Evolutionary conservation across 2,888 invertebrate species (phyloP), one percentile per base, ranked within the genome.

Genomic region (Melipona bicolor): DNA sequence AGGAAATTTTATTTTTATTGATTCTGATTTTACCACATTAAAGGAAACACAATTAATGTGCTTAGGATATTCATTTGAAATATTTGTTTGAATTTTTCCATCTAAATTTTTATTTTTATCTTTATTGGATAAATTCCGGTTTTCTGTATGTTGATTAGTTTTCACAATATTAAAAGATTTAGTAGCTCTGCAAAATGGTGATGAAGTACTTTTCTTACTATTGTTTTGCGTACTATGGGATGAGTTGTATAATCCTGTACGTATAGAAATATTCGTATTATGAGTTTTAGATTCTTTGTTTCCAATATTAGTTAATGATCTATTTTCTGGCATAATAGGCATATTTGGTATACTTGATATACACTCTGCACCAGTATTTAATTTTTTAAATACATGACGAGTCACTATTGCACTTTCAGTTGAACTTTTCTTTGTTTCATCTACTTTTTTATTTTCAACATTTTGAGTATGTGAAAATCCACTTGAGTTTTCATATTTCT

Each of bases 221-320:
- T 92, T 91, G 6, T 92, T 89, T n/a, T 90, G 89, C 3, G 87
- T 74, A 72, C 87, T 90, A 15, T 92, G 91, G 21, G 92, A 92
- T 4, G 94, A 92, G 86, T 94, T 92, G 52, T 94, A 94, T 2
- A 94, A 81, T 75, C 94, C 93, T 49, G 92, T 94, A 67, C 94
- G 92, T 88, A 94, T 94, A 0, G 94, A 93, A 67, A 94, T 92
- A 77, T 94, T 94, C 13, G 92, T 92, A 83, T 91, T 93, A 59
- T 91, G 92, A 11, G 92, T 84, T 82, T 93, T 92, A 4, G 89
- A 88, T 13, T 75, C 61, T 64, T 80, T 81, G 0, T 36, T 64
- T 62, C 79, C 83, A 15, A 88, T 81, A 61, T 79, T 73, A 59
- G 68, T 71, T n/a, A 85, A 70, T 4, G 76, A 67, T 27, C 83